Evolutionary conservation across 2,797 vertebrate genomes (phyloP).

Genomic region (Nyctibius grandis): DNA sequence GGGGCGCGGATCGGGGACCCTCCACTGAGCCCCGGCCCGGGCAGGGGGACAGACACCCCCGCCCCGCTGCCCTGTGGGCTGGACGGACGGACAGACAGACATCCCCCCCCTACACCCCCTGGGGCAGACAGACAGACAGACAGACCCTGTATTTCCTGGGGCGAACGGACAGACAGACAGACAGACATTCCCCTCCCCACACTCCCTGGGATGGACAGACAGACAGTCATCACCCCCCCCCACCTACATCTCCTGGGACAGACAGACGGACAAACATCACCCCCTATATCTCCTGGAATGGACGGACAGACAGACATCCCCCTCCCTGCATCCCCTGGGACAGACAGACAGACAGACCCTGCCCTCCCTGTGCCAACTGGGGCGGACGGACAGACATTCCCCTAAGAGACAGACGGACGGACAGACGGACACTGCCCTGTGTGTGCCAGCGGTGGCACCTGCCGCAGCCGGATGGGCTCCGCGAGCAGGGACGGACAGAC

Average conservation of each 20-base stretch:
- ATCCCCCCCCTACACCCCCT: neutral
- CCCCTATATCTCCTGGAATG: neutral
- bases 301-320: neutral
- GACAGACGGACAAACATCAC: neutral
- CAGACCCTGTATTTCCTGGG: no score
- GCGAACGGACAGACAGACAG: neutral
- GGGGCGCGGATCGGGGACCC: no score
- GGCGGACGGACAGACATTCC: no score
- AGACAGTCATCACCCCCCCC: neutral
- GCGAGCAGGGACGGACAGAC: neutral
- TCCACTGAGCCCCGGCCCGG: neutral
- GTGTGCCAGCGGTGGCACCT: neutral
- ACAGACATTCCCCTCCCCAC: neutral
- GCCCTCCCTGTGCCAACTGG: no score
- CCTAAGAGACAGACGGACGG: neutral
- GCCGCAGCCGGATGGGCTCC: neutral
- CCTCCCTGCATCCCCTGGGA: no score
- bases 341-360: neutral
- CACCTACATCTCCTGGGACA: neutral
- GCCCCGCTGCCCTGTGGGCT: neutral
- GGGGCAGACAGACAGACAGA: neutral
- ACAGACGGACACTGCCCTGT: neutral
- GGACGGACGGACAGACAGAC: neutral
- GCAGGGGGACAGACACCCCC: neutral
- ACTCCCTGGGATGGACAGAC: neutral